Evolutionary conservation across 2,888 invertebrate genomes (phyloP), one percentile per base, ranked within the genome.

Genomic region (Nemotelus pantherinus): DNA sequence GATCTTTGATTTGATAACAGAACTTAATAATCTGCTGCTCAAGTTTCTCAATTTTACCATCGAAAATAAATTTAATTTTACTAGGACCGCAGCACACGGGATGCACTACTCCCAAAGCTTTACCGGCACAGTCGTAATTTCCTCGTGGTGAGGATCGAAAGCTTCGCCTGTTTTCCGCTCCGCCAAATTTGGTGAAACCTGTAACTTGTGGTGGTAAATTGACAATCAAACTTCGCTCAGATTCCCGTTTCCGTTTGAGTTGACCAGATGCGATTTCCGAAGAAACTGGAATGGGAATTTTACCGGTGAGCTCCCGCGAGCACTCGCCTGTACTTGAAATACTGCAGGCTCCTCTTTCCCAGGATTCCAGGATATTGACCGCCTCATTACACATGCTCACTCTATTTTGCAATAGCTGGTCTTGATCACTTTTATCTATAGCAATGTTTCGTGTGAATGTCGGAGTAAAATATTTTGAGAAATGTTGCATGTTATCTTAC

Each of bases 21-120:
- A 41, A 44, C 44, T 68, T 53, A 1, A 68, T 43, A 9, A 68
- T 68, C 45, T 10, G 7, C 9, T 67, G 6, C 10, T 67, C 65
- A 6, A 67, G 39, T n/a, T 47, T 67, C n/a, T 67, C 25, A 47
- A 67, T 45, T 67, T 47, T 67, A n/a, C 47, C 43, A n/a, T 67
- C 65, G 39, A 67, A 67, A n/a, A 67, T 41, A 5, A 10, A 10
- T 45, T 39, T 45, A 3, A 67, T n/a, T 47, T 47, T 67, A 48
- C 65, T 67, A 2, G 65, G 65, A 10, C 65, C 65, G 47, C 65
- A 67, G 45, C 65, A 67, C 3, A 67, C 47, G 10, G 65, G 47
- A 25, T 67, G 65, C 3, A 67, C 65, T 7, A 43, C 41, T 4
- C 7, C 41, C n/a, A 25, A 25, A 4, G 5, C 7, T 57, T 10